Base-by-base conservation (phyloP, 2,888 invertebrate species). In the Cheilosia scutellata region DNA sequence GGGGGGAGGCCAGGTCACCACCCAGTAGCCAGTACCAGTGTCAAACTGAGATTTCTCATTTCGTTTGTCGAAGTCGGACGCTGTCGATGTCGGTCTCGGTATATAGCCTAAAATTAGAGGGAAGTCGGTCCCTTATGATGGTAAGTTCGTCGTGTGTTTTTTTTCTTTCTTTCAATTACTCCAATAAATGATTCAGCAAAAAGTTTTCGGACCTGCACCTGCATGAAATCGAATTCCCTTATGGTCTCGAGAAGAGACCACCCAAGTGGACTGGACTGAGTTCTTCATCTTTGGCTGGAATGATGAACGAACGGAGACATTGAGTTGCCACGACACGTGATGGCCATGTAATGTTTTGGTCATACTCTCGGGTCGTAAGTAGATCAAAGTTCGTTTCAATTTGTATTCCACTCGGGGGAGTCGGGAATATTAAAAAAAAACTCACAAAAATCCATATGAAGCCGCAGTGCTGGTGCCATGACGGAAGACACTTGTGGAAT, bases 311-410 rank as follows among this genome's bases (percentile, higher is more conserved):
- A 74, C 60, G 68, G 68, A 47, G 80, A 80, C 62, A 49, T 82
- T 72, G 66, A 86, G 86, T 86, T 86, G 77, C 71, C 72, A 82
- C 72, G 66, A 82, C 79, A 75, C 74, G 79, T 79, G 75, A 78
- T 70, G 62, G 68, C 57, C 72, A 72, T 70, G 74, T 74, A 74
- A 84, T 80, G 80, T 70, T 71, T 84, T 25, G 65, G 74, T 66
- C 58, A n/a, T 76, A 66, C 60, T 75, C 66, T 76, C 37, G 80
- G 84, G 84, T 86, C 84, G 70, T 65, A 76, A 80, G 71, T 76
- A 86, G 84, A 86, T 86, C 84, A 86, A 86, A 86, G 84, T 86
- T 86, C 76, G 42, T 86, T 86, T 86, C 80, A 75, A 80, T 86
- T 86, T 86, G 80, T 86, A 80, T 80, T 76, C 76, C 71, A 80